Evolutionary conservation across 2,888 invertebrate genomes (phyloP), one percentile per base, ranked within the genome.

Genomic region (Stenichneumon culpator): DNA sequence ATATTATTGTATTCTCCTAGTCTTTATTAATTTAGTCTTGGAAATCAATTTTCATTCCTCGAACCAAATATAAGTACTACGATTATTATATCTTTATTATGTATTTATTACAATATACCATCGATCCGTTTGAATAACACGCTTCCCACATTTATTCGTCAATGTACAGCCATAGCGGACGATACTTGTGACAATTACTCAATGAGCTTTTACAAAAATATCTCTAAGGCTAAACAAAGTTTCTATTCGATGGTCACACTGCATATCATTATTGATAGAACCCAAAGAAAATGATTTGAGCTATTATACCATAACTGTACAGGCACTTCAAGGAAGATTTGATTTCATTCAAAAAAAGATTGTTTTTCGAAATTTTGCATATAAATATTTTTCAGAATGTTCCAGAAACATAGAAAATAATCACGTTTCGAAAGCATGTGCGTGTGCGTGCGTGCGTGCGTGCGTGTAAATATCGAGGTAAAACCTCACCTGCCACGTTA

Each of bases 1-100:
- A 70, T 52, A 70, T 57, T 60, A 63, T 44, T 63, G 60, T 74
- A 74, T 74, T 47, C 22, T 57, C 74, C 74, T 63, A 63, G 74
- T 74, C 74, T 65, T 74, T 65, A 74, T 73, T 63, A 28, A 63
- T 74, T 74, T 65, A 50, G n/a, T 16, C 57, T 60, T 57, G 9
- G 22, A 73, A 73, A 4, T 54, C 11, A 22, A 54, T 72, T 72
- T 19, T 19, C 22, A 74, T 74, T 74, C 60, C 9, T 44, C 44
- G 39, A 60, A 44, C 60, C 44, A 63, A 60, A 60, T 74, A 74
- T 74, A 63, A 60, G 25, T 74, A 63, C 44, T 19, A 60, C 47
- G 25, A 60, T 54, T 14, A 39, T 72, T 70, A 70, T 36, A 19
- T 72, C 70, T 54, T 19, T 39, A 54, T 54, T 47, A 47, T 60